A percentile compares a stretch with the other conserved stretches of the same genome.
These are phyloP conservation scores for Calycopis cecrops DNA, from an alignment of 1,140 invertebrate genomes.

Conservation along the genomic window DNA sequence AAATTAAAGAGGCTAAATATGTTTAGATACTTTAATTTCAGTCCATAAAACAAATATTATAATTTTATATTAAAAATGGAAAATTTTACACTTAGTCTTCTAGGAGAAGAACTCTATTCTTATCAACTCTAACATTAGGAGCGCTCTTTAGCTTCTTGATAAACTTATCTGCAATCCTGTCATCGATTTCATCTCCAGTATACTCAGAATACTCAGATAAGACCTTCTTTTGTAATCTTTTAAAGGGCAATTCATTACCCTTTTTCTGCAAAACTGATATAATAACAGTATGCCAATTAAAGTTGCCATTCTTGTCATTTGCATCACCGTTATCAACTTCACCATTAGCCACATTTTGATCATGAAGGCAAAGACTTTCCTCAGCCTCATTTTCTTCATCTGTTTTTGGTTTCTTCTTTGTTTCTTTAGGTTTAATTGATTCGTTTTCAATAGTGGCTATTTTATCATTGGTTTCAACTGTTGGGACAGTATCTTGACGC, in stretches of 20 bases:
- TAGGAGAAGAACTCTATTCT: conserved; percentile 56
- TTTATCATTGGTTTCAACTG: conserved; percentile 33
- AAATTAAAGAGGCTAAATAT: background rate
- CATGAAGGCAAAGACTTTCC: conserved; percentile 55
- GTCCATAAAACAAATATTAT: conserved; percentile 12
- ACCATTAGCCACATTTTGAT: conserved; percentile 61
- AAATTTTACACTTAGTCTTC: conserved; percentile 23
- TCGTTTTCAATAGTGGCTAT: conserved; percentile 21
- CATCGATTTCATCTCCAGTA: conserved; percentile 60
- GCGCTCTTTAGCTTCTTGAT: conserved; percentile 68
- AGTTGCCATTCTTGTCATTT: conserved; percentile 42
- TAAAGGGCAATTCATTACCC: conserved; percentile 62
- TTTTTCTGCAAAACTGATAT: conserved; percentile 61
- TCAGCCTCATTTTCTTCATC: conserved; percentile 36
- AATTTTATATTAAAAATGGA: conserved; percentile 5
- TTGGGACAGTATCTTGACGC: conserved; percentile 56
- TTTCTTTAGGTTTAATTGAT: conserved; percentile 31
- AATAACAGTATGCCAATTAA: conserved; percentile 65
- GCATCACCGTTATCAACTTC: conserved; percentile 36
- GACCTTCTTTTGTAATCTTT: conserved; percentile 65
- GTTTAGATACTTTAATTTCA: conserved; percentile 7
- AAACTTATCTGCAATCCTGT: conserved; percentile 69
- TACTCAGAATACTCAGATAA: conserved; percentile 55
- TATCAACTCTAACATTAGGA: conserved; percentile 64
- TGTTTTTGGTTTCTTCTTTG: conserved; percentile 51